Evolutionary conservation across 1,140 invertebrate species (phyloP), one percentile per base, ranked within the genome.

Genomic region (Ips typographus): DNA sequence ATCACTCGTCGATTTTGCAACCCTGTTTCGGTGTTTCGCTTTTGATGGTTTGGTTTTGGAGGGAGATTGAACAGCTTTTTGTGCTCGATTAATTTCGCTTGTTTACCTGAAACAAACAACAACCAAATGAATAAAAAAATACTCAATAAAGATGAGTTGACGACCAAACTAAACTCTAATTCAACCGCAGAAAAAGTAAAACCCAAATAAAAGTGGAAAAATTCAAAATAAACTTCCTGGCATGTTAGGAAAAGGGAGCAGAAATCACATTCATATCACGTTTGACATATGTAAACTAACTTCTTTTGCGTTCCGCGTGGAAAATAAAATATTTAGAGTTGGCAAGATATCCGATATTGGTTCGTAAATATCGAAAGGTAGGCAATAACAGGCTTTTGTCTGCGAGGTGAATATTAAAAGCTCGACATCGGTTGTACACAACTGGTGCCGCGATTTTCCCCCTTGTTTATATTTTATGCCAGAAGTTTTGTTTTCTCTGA

Each of bases 201-300:
- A 56, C 51, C 40, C 40, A 41, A 70, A 64, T 63, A 61, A 70
- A 53, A 59, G 38, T 41, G 47, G 61, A 70, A 64, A 70, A 70
- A 64, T 70, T 58, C 60, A 64, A 70, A 70, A 70, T 70, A 70
- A 70, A 70, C 68, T 70, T 70, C 61, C 68, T 22, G 47, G 55
- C 41, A 70, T 42, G n/a, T 22, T 7, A 63, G 51, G 4, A n/a
- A 40, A 4, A 43, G 60, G 61, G 60, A 70, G 72, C 70, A 68
- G 72, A 73, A 75, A 75, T 74, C 67, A 71, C 59, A 74, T 74
- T 76, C 75, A 64, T 74, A 76, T 74, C 75, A 76, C 74, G 74
- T 75, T 69, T 73, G 73, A 72, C 73, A 74, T 75, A 75, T 74
- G 75, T 76, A 76, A 76, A 76, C 75, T 74, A 74, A 74, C 71